Percentiles rank a stretch among this genome's conserved stretches.
phyloP scores from a whole-genome alignment of 1,140 invertebrate species.

The Orius insidiosus region DNA sequence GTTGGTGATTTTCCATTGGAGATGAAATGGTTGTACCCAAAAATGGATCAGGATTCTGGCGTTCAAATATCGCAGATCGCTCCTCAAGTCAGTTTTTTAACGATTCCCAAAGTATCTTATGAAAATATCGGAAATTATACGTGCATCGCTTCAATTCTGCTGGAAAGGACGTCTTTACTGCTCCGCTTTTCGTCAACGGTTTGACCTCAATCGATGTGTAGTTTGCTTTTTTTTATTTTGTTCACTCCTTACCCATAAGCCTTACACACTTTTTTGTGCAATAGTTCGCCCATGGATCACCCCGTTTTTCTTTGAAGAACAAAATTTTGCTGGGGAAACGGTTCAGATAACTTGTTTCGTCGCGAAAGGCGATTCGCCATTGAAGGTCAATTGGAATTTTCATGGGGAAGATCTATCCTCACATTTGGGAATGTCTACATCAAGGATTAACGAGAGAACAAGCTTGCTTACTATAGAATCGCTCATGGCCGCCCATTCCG shows the following conservation, averaged over 20 bases:
- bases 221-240: background rate
- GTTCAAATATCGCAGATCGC: too few species aligned
- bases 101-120: conserved; percentile 30
- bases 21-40: conserved; percentile 34
- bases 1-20: conserved; percentile 50
- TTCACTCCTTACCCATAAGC: background rate
- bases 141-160: conserved; percentile 29
- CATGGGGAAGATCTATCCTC: conserved; percentile 26
- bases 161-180: conserved; percentile 10
- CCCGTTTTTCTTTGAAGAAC: conserved; percentile 44
- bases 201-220: too few species aligned
- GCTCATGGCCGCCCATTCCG: conserved; percentile 33
- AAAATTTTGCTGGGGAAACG: conserved; percentile 41
- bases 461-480: conserved; percentile 45
- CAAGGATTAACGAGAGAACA: conserved; percentile 29
- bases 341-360: conserved; percentile 40
- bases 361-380: conserved; percentile 46
- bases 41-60: too few species aligned
- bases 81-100: conserved; percentile 26
- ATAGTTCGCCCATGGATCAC: conserved; percentile 45
- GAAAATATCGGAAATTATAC: conserved; percentile 33
- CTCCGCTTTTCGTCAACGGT: too few species aligned
- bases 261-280: conserved; percentile 4
- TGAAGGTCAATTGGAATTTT: conserved; percentile 40
- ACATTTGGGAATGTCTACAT: conserved; percentile 29